Base-by-base conservation (phyloP, 2,797 vertebrate genomes). In the Phrynocephalus forsythii region DNA sequence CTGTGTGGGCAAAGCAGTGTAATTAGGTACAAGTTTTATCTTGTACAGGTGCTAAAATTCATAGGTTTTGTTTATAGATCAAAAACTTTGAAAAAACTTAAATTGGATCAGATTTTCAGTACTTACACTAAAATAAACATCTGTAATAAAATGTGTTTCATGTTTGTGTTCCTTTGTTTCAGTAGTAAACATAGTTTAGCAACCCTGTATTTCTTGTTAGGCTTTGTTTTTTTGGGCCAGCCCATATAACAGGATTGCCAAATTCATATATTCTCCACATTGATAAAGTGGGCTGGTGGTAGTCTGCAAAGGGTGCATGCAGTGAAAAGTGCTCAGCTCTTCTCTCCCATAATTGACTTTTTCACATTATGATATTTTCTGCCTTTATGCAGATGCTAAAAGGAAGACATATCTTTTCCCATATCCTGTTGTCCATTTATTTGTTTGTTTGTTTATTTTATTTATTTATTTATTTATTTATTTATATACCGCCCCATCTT, bases 111-210 rank as follows among this genome's bases (percentile, higher is more conserved):
- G 78, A 28, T 1, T 0, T 87, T 68, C 1, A 26, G 52, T 77
- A n/a, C 18, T 72, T 24, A 76, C 6, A 86, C 28, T 66, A n/a
- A 16, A 87, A 20, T 38, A 86, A 16, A 89, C 33, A 2, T 44
- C 84, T 52, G 76, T 52, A 66, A 83, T 63, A 13, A 84, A 89
- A 75, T 68, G 22, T 81, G 60, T 66, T 71, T 78, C 24, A 66
- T 73, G 20, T 73, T 87, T 22, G 44, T 77, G 28, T 48, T 38
- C 63, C 18, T 77, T 24, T 85, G 16, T 85, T 68, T 67, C 30
- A 30, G 77, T 68, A 78, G 20, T 28, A 15, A 5, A 30, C 67
- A 77, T 22, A 50, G 9, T 78, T 28, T 78, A n/a, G 18, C 56
- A 86, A 86, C 24, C 2, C 8, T 48, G 66, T 56, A 28, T 75